Conservation (phyloP, 64 coral and sea anemone genomes). For the Astreopora myriophthalma region DNA sequence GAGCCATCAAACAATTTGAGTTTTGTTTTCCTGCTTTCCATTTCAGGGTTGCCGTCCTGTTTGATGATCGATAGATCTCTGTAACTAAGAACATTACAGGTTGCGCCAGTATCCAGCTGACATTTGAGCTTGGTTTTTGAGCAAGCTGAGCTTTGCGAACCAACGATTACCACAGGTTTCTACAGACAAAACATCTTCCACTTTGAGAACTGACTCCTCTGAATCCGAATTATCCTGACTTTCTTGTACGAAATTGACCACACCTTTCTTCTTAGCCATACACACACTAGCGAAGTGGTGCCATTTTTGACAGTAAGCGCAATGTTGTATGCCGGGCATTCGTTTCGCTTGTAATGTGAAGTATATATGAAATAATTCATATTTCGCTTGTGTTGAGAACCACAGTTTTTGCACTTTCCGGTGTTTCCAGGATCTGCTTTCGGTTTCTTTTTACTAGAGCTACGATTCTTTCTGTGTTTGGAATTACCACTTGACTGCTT, state of each 20-base stretch:
- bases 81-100: constrained; percentile 56
- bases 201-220: background rate
- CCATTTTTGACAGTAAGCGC: no score
- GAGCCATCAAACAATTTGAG: constrained; percentile 52
- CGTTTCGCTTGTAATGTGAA: background rate
- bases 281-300: constrained; percentile 31
- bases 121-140: constrained; percentile 17
- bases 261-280: constrained; percentile 13
- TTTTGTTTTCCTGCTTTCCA: constrained; percentile 51
- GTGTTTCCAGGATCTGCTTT: no score
- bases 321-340: no score
- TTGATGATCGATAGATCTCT: constrained; percentile 45
- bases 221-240: background rate
- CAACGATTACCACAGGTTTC: background rate
- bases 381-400: background rate
- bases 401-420: no score
- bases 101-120: constrained; percentile 20
- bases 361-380: no score
- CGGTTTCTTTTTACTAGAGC: no score
- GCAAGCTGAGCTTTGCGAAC: background rate
- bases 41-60: constrained; percentile 46
- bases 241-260: background rate
- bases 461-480: no score
- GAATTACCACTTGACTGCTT: no score
- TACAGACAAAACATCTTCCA: constrained; percentile 14